Percentiles rank a stretch among this genome's conserved stretches.
phyloP scores from a whole-genome alignment of 2,797 vertebrate genomes.

The Glossophaga mutica region DNA sequence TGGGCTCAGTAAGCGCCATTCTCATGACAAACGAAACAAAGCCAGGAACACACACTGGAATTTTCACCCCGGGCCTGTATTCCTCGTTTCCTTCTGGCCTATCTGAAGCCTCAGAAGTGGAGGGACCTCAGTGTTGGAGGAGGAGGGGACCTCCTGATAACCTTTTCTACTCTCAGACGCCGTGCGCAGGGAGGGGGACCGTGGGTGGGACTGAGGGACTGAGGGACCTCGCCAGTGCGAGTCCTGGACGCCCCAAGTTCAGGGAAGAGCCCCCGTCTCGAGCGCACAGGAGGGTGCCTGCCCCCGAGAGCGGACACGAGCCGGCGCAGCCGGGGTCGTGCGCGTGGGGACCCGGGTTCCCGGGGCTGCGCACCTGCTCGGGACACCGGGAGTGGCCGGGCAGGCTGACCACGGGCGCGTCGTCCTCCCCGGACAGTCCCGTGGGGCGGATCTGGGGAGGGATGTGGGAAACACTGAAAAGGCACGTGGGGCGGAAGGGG shows the following conservation, averaged over 20 bases:
- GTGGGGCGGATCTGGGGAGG: background rate
- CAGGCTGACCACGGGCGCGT: background rate
- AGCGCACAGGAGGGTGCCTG: too few relatives aligned
- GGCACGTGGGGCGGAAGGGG: too few relatives aligned
- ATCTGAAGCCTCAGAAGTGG: background rate
- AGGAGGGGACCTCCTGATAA: rapidly evolving
- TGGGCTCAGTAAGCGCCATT: rapidly evolving
- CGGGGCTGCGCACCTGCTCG: rapidly evolving
- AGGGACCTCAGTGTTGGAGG: background rate
- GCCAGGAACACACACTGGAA: background rate
- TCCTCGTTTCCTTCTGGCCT: background rate
- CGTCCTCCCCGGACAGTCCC: background rate
- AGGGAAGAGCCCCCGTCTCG: rapidly evolving
- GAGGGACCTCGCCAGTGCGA: too few relatives aligned
- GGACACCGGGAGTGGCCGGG: too few relatives aligned
- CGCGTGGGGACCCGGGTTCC: rapidly evolving
- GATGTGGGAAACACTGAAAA: background rate
- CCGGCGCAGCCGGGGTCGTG: rapidly evolving
- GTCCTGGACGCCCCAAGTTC: rapidly evolving
- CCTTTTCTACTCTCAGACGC: background rate
- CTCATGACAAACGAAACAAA: background rate
- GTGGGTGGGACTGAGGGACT: background rate
- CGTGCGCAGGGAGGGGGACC: background rate
- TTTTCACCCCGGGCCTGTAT: background rate
- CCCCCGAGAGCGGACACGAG: too few relatives aligned